Base-by-base conservation (phyloP, 2,797 vertebrate species). In the Characodon lateralis region DNA sequence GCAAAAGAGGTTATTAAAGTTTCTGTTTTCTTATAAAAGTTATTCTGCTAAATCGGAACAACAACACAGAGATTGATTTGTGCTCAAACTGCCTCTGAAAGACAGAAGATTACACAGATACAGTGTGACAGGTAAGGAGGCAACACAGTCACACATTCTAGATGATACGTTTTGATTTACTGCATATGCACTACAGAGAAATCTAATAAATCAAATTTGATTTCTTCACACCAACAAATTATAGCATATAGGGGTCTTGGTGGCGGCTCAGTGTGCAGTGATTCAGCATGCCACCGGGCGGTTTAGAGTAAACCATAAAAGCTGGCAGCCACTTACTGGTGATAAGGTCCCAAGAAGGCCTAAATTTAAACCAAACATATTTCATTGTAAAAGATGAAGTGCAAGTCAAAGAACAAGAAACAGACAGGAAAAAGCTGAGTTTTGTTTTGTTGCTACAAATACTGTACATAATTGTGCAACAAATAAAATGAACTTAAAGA, bases 181-280 rank as follows among this genome's bases (percentile, higher is more conserved):
- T 43, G 77, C 74, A 79, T 80, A 79, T 83, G 53, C 71, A 68
- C 59, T 72, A 56, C 24, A 78, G 74, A 69, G 46, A 81, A 71
- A 84, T 81, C 72, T 78, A 85, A 84, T 78, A 66, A 76, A 83
- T 83, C n/a, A n/a, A 18, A 86, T 77, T 69, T 68, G 73, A 79
- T 78, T 73, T 78, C 48, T 80, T 46, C 41, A 53, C 80, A 73
- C 82, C 69, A 84, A 84, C 51, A 56, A 50, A 20, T 50, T 76
- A 73, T 22, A 72, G 28, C 73, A 31, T 48, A 73, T 81, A 61
- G 70, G 65, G 50, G 61, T 73, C 69, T 69, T 74, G 56, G 71
- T 78, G 70, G 58, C 56, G 70, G 79, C 78, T 76, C 68, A 59
- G 48, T 71, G 56, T 70, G 63, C 73, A 83, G 72, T 53, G 50